These are phyloP conservation scores for Acleris cristana DNA, from an alignment of 2,888 invertebrate species.

Conservation along the genomic window DNA sequence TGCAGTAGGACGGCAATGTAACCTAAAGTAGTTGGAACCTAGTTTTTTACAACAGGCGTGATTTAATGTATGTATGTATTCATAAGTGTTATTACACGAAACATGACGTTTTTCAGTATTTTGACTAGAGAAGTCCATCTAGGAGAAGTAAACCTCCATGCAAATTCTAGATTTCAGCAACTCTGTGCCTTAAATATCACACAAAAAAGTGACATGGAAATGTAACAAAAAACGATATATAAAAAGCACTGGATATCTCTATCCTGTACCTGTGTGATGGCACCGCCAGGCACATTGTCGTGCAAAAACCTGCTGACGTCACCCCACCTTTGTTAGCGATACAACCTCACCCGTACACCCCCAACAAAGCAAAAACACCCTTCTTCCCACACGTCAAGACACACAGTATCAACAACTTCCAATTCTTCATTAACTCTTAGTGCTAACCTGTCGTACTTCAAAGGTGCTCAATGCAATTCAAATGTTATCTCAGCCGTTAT, in stretches of 20 bases:
- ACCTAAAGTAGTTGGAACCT: too few relatives aligned
- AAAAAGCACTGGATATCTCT: neutral
- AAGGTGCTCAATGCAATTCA: conserved; percentile 16
- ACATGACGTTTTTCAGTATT: too few relatives aligned
- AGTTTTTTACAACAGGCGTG: too few relatives aligned
- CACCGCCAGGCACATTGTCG: conserved; percentile 45
- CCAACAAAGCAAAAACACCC: conserved; percentile 2
- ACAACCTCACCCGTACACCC: conserved; percentile 3
- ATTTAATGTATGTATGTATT: too few relatives aligned
- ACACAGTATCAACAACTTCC: neutral
- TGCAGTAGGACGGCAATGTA: too few relatives aligned
- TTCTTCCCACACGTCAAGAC: neutral
- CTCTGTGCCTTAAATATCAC: too few relatives aligned
- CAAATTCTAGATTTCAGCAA: too few relatives aligned
- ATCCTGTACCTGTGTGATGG: conserved; percentile 38
- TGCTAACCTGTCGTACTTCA: conserved; percentile 29
- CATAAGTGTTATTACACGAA: too few relatives aligned
- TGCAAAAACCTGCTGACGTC: conserved; percentile 41
- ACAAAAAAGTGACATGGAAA: too few relatives aligned
- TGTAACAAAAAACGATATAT: neutral
- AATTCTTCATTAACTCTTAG: conserved; percentile 34
- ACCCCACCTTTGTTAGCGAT: conserved; percentile 34
- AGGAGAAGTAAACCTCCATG: too few relatives aligned
- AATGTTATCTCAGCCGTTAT: conserved; percentile 1
- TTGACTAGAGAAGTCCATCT: too few relatives aligned